Evolutionary conservation across 1,140 invertebrate genomes (phyloP), one percentile per base, ranked within the genome.

Genomic region (Dendrolimus kikuchii): DNA sequence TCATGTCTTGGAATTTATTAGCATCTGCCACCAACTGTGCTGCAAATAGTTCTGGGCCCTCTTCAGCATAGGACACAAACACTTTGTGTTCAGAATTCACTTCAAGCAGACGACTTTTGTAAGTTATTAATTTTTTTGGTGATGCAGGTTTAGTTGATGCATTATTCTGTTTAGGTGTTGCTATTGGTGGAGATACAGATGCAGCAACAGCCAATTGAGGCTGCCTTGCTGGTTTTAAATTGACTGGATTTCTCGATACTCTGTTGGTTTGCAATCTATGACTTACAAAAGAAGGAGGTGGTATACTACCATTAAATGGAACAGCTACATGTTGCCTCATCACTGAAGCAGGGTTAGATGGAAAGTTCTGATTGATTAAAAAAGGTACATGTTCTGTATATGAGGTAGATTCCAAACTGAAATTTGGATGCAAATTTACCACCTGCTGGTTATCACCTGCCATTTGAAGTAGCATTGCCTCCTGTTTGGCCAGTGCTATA

Each of bases 41-140:
- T 8, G 92, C 92, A 87, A 95, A 95, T 52, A 91, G 80, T 50
- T 90, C 89, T 3, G 93, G 93, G 2, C 93, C 93, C 66, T 95
- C 93, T 69, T 93, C 92, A 9, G 94, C 91, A 72, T 89, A 92
- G 39, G 93, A 94, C 5, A 94, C 89, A 71, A 88, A 90, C 2
- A 94, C 92, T 60, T 91, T 88, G 66, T 95, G 91, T 53, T 87
- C 81, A 2, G 88, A 87, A 57, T 88, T 88, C n/a, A 89, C 68
- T 63, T 91, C 90, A 8, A 92, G 66, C 7, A 89, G 67, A 42
- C 90, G 76, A 46, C 89, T 90, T 59, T 90, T 92, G 55, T 90
- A 93, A 23, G 77, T 90, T 76, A 51, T 87, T 64, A 62, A 89
- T 59, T 77, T 89, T 69, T 74, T 83, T 7, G 81, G 81, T 38